Percentiles rank a stretch among this genome's conserved stretches.
These are phyloP conservation scores for Rhinophrynus dorsalis DNA, from an alignment of 2,797 vertebrate genomes.

Conservation along the genomic window DNA sequence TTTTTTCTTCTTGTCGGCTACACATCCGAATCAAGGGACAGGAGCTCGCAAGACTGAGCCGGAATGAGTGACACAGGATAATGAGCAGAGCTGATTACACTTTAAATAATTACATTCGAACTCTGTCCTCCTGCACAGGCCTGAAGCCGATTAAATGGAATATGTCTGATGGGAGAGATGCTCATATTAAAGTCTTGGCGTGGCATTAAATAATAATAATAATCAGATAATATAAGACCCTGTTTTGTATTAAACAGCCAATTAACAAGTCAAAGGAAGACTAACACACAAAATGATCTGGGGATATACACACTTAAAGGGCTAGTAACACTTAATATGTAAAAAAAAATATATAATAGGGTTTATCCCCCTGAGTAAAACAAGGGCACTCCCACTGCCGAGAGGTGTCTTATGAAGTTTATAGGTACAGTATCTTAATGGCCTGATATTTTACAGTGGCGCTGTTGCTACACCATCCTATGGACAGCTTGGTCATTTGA, in stretches of 20 bases:
- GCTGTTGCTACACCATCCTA: too few species aligned
- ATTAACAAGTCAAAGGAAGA: too few species aligned
- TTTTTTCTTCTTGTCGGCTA: slow-evolving; percentile 57
- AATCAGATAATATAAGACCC: background rate
- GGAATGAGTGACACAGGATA: slow-evolving; percentile 64
- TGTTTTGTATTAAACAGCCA: background rate
- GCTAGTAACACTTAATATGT: too few species aligned
- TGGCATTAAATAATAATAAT: background rate
- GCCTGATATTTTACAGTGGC: too few species aligned
- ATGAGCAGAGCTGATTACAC: slow-evolving; percentile 55
- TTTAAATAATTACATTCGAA: slow-evolving; percentile 38
- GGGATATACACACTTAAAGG: too few species aligned
- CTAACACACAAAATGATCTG: too few species aligned
- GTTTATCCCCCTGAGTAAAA: too few species aligned
- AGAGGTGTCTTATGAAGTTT: too few species aligned
- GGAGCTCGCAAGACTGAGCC: slow-evolving; percentile 54
- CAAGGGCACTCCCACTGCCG: too few species aligned
- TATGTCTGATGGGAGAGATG: slow-evolving; percentile 4
- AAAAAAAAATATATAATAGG: too few species aligned
- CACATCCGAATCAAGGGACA: slow-evolving; percentile 68
- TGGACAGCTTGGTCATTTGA: too few species aligned
- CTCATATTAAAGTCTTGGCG: slow-evolving; percentile 1
- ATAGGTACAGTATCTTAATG: too few species aligned
- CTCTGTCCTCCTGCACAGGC: background rate
- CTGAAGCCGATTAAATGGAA: slow-evolving; percentile 27